phyloP scores from a whole-genome alignment of 2,888 invertebrate genomes.

The Dendrolimus houi region DNA sequence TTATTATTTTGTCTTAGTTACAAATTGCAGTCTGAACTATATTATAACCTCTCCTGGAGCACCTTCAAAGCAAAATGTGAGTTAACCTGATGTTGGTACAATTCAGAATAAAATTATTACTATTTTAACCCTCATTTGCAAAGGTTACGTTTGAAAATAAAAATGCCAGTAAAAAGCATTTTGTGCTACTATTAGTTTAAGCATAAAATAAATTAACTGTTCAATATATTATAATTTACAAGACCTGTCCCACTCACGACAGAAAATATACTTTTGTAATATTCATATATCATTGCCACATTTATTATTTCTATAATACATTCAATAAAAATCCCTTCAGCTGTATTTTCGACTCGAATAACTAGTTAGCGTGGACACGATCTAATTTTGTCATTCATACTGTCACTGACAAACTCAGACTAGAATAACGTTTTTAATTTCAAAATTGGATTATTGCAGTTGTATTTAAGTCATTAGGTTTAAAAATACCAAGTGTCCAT shows the following conservation, averaged over 20 bases:
- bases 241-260: conserved; percentile 16
- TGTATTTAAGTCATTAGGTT: background rate
- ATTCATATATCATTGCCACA: background rate
- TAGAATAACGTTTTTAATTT: conserved; percentile 38
- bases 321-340: conserved; percentile 10
- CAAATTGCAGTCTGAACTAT: too few species aligned
- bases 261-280: background rate
- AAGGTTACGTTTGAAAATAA: too few species aligned
- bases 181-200: background rate
- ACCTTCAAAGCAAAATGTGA: too few species aligned
- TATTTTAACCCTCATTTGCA: too few species aligned
- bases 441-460: conserved; percentile 17
- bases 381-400: conserved; percentile 35
- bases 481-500: background rate
- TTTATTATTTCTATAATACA: conserved; percentile 1
- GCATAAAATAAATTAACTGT: background rate
- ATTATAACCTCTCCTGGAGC: too few species aligned
- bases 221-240: conserved; percentile 10
- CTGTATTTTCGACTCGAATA: conserved; percentile 8
- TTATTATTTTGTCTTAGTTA: too few species aligned
- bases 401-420: conserved; percentile 47
- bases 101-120: too few species aligned
- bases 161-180: background rate
- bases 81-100: too few species aligned
- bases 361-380: background rate